Evolutionary conservation across 2,797 vertebrate species (phyloP).

Genomic region (Moxostoma hubbsi): DNA sequence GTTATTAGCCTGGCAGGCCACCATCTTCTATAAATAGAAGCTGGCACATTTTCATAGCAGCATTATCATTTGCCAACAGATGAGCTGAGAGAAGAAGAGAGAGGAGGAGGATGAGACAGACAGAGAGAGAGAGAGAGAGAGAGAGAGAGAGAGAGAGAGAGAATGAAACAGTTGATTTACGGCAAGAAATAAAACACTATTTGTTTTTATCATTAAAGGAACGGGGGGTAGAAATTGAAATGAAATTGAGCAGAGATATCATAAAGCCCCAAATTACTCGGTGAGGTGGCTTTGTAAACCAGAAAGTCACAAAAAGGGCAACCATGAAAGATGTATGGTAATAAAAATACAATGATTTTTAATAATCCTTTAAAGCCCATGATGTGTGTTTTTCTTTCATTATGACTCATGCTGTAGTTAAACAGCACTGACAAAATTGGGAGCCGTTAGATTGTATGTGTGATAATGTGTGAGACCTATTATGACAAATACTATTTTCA

Average conservation of each 20-base stretch:
- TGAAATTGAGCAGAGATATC: slow-evolving; percentile 64
- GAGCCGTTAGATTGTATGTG: no score
- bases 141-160: slow-evolving; percentile 39
- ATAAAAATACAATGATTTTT: slow-evolving; percentile 50
- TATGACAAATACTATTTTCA: no score
- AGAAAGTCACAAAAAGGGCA: slow-evolving; percentile 57
- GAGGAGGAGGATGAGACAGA: no score
- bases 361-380: slow-evolving; percentile 50
- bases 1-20: slow-evolving; percentile 69
- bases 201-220: slow-evolving; percentile 75
- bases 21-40: slow-evolving; percentile 72
- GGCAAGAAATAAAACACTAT: slow-evolving; percentile 68
- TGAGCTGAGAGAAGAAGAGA: slow-evolving; percentile 57
- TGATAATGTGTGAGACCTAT: no score
- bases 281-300: slow-evolving; percentile 62
- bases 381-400: slow-evolving; percentile 4
- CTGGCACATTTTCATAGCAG: slow-evolving; percentile 69
- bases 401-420: slow-evolving; percentile 16
- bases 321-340: no score
- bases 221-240: slow-evolving; percentile 60
- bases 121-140: slow-evolving; percentile 24
- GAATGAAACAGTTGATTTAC: slow-evolving; percentile 67
- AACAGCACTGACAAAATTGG: neutral
- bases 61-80: slow-evolving; percentile 75
- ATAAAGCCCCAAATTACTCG: slow-evolving; percentile 57